Percentiles rank a stretch among this genome's conserved stretches.
Evolutionary conservation across 1,140 invertebrate species (phyloP).

Genomic region (Stratiolaelaps scimitus): DNA sequence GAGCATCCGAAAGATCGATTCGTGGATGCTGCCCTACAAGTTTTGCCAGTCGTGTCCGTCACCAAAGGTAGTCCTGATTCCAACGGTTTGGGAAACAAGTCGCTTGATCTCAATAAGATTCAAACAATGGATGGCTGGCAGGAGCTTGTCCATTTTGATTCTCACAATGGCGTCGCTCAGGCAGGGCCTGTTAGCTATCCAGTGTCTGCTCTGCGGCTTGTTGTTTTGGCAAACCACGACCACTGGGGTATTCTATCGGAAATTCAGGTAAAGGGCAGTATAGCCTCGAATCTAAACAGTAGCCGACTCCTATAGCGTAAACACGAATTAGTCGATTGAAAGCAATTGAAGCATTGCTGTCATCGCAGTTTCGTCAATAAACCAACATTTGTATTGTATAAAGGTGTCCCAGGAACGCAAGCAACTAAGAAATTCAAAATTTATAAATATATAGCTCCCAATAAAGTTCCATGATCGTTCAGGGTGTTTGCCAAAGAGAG

Average conservation of each 20-base stretch:
- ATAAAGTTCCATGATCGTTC: too few relatives aligned
- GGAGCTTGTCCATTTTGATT: conserved; percentile 31
- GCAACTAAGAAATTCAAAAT: too few relatives aligned
- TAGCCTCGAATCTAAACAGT: too few relatives aligned
- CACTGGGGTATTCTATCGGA: conserved; percentile 84
- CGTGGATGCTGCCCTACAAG: conserved; percentile 74
- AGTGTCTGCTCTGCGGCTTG: conserved; percentile 56
- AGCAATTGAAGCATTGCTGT: too few relatives aligned
- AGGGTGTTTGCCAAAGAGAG: too few relatives aligned
- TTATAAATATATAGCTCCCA: too few relatives aligned
- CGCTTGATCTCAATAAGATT: conserved; percentile 32
- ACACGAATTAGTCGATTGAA: too few relatives aligned
- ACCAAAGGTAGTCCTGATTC: conserved; percentile 53
- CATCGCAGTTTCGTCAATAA: too few relatives aligned
- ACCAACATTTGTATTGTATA: too few relatives aligned
- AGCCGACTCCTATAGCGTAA: too few relatives aligned
- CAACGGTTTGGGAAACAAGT: conserved; percentile 29
- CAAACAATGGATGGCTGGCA: conserved; percentile 32
- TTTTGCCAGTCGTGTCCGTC: conserved; percentile 50
- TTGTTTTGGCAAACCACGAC: conserved; percentile 62
- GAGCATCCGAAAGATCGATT: conserved; percentile 82
- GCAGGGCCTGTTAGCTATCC: conserved; percentile 37
- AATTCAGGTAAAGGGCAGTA: conserved; percentile 43
- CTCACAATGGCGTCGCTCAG: conserved; percentile 26
- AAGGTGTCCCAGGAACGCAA: too few relatives aligned